These are phyloP conservation scores for Cotesia chilonis DNA, from an alignment of 1,140 invertebrate genomes.

Conservation along the genomic window DNA sequence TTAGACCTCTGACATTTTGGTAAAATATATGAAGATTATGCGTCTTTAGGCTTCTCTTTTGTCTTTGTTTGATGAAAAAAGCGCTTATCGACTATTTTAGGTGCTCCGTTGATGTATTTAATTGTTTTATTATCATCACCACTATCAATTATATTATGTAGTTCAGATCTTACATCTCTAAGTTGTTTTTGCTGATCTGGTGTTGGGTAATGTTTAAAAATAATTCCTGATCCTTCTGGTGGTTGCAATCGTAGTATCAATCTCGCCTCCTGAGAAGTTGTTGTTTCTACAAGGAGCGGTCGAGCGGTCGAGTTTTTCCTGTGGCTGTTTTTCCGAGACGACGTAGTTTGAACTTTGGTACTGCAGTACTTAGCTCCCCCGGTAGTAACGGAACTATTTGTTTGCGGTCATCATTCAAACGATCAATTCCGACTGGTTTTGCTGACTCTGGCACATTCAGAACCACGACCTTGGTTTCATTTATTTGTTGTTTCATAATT, in stretches of 20 bases:
- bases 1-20: background rate
- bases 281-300: background rate
- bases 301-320: background rate
- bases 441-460: background rate
- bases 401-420: background rate
- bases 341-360: background rate
- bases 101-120: background rate
- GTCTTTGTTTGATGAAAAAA: background rate
- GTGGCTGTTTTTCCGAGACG: background rate
- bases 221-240: background rate
- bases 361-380: background rate
- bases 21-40: background rate
- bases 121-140: background rate
- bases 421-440: background rate
- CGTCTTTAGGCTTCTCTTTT: too few relatives aligned
- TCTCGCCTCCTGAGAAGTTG: background rate
- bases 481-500: too few relatives aligned
- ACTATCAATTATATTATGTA: background rate
- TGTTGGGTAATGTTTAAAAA: background rate
- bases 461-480: background rate
- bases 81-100: background rate
- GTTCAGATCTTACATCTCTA: background rate
- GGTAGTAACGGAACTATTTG: background rate
- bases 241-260: background rate
- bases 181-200: constrained; percentile 1